phyloP scores from a whole-genome alignment of 2,113 vertebrate species.

The Crotalus helleri region DNA sequence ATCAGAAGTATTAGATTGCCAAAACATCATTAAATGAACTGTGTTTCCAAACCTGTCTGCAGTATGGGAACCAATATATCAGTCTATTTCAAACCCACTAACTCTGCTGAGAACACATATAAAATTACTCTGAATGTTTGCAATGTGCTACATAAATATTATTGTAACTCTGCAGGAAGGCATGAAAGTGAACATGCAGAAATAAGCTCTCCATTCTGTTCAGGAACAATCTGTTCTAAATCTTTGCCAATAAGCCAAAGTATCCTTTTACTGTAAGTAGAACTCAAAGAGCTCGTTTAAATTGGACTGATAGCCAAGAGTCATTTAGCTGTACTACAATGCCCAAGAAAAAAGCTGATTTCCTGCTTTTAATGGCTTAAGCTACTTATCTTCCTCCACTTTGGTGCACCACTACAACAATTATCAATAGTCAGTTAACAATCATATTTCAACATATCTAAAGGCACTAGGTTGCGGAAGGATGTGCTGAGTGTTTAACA shows the following conservation, averaged over 20 bases:
- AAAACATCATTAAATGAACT: background rate
- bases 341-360: background rate
- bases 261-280: background rate
- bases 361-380: background rate
- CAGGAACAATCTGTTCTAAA: background rate
- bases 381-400: background rate
- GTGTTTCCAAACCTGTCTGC: background rate
- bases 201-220: background rate
- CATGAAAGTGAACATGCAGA: background rate
- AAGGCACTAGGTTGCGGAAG: background rate
- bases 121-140: background rate
- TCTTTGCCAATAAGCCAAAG: background rate
- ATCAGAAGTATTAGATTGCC: background rate
- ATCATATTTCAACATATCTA: background rate
- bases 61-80: background rate
- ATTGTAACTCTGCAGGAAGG: background rate
- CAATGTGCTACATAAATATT: background rate
- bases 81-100: background rate
- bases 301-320: background rate
- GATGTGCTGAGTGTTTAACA: background rate
- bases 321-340: background rate
- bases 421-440: background rate
- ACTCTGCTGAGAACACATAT: background rate
- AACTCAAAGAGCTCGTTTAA: background rate
- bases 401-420: background rate